Percentiles rank a stretch among this genome's conserved stretches.
These are phyloP conservation scores for Bos taurus DNA, from an alignment of 2,113 vertebrate genomes.

Conservation along the genomic window DNA sequence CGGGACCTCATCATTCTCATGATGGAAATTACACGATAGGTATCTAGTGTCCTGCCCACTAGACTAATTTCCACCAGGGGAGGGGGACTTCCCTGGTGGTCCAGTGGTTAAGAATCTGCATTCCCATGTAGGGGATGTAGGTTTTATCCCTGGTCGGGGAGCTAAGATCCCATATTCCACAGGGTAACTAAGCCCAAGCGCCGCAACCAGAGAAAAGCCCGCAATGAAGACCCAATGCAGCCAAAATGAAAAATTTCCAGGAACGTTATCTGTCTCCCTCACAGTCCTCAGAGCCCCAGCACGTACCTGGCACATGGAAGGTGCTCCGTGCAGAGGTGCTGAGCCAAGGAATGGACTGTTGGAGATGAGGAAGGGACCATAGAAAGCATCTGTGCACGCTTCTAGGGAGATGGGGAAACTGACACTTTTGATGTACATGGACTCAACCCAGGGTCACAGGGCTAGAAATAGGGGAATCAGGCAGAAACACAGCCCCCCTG, in stretches of 20 bases:
- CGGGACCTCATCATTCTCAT: neutral
- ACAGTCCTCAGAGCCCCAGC: neutral
- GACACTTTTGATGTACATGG: neutral
- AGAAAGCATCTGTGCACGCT: neutral
- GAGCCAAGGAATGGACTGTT: neutral
- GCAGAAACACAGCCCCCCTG: neutral
- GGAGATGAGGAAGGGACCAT: neutral
- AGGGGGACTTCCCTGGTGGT: neutral
- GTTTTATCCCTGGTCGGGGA: neutral
- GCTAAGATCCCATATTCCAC: neutral
- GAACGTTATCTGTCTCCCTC: neutral
- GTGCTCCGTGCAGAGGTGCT: neutral
- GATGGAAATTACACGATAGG: rapidly evolving
- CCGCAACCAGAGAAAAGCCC: neutral
- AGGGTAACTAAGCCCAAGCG: neutral
- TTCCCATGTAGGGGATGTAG: neutral
- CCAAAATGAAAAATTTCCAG: neutral
- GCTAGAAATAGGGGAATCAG: neutral
- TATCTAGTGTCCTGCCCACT: neutral
- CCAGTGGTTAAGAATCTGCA: neutral
- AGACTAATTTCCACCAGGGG: neutral
- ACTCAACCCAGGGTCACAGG: neutral
- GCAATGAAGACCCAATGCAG: neutral
- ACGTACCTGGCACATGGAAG: neutral
- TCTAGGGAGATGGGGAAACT: neutral